Conservation (phyloP, 92 coral and sea anemone genomes). For the Plumapathes pennacea region DNA sequence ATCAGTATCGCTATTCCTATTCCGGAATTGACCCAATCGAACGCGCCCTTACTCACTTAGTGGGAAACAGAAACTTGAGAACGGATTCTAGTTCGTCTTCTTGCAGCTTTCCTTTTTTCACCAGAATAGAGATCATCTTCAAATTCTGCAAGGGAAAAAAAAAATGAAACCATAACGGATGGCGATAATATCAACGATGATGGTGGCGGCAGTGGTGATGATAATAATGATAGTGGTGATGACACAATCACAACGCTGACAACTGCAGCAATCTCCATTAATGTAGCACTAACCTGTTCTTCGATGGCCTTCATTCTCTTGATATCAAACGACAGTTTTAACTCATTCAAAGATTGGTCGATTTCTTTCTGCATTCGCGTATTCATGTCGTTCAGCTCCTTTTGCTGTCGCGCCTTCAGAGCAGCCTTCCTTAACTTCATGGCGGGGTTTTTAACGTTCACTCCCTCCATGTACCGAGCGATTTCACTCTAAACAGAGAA, state of each 20-base stretch:
- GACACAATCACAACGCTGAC: not conserved
- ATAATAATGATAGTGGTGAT: not conserved
- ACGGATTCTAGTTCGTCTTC: slow-evolving; percentile 87
- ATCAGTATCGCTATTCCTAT: not conserved
- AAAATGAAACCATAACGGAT: not conserved
- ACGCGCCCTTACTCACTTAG: slow-evolving; percentile 60
- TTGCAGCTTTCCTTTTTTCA: slow-evolving; percentile 81
- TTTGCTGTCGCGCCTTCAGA: slow-evolving; percentile 83
- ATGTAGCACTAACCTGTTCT: slow-evolving; percentile 74
- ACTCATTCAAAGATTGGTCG: slow-evolving; percentile 88
- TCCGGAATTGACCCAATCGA: not conserved
- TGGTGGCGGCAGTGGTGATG: not conserved
- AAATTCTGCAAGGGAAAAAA: slow-evolving; percentile 55
- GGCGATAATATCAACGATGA: not conserved
- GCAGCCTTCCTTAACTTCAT: slow-evolving; percentile 86
- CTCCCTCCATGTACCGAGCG: slow-evolving; percentile 47
- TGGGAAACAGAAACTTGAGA: slow-evolving; percentile 79
- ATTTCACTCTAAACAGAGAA: slow-evolving; percentile 56
- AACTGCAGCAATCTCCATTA: not conserved
- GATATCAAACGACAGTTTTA: slow-evolving; percentile 69
- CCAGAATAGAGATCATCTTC: slow-evolving; percentile 82
- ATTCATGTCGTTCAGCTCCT: slow-evolving; percentile 59
- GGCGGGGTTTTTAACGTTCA: slow-evolving; percentile 34
- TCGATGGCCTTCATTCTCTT: slow-evolving; percentile 76
- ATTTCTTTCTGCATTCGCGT: slow-evolving; percentile 81